These are phyloP conservation scores for Morone saxatilis DNA, from an alignment of 2,113 vertebrate species.

Conservation along the genomic window DNA sequence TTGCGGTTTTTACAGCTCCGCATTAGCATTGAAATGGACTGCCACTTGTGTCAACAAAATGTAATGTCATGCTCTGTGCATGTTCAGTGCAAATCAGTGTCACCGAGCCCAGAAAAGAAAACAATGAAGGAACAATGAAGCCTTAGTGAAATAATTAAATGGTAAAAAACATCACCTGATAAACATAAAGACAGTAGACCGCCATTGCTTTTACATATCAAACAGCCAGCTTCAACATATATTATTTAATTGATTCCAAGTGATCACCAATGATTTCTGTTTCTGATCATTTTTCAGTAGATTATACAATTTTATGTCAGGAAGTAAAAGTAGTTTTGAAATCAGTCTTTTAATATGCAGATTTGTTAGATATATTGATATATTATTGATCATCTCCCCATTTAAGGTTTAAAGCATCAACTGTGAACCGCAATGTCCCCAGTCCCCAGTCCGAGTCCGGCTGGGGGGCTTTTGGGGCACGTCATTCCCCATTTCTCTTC, in stretches of 20 bases:
- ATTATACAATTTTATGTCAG: not conserved
- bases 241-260: not conserved
- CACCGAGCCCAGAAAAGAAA: not conserved
- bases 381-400: no score
- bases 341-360: no score
- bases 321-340: not conserved
- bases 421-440: not conserved
- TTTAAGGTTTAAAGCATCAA: not conserved
- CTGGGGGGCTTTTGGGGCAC: not conserved
- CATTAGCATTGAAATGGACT: not conserved
- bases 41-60: not conserved
- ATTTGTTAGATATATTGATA: no score
- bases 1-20: not conserved
- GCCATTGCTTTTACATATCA: not conserved
- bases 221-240: not conserved
- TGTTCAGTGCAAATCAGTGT: not conserved
- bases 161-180: not conserved
- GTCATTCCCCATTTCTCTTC: not conserved
- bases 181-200: slow-evolving; percentile 1
- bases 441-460: no score
- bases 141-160: slow-evolving; percentile 2
- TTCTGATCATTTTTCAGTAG: not conserved
- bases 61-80: not conserved
- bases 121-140: not conserved
- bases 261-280: not conserved